Evolutionary conservation across 2,113 vertebrate genomes (phyloP).

Genomic region (Misgurnus mizolepis): DNA sequence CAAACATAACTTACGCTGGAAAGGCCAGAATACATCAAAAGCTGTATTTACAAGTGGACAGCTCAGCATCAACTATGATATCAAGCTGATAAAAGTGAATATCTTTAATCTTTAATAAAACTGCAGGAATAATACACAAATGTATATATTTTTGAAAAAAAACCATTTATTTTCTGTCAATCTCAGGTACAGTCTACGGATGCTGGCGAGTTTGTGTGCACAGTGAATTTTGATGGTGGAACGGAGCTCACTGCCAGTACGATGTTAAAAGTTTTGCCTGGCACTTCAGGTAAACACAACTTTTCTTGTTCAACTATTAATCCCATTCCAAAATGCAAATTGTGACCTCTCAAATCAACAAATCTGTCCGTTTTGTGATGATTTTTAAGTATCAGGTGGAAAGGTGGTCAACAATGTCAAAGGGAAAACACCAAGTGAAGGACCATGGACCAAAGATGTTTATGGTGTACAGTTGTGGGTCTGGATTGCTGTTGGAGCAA

Average conservation of each 20-base stretch:
- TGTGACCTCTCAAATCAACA: background rate
- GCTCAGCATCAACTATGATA: background rate
- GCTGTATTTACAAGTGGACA: background rate
- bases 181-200: background rate
- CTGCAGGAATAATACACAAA: too few relatives aligned
- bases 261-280: background rate
- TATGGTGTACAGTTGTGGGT: slow-evolving; percentile 61
- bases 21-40: background rate
- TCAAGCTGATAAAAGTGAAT: slow-evolving; percentile 18
- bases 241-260: background rate
- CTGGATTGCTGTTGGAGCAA: slow-evolving; percentile 57
- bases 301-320: background rate
- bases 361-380: background rate
- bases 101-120: too few relatives aligned
- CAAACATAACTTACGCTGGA: background rate
- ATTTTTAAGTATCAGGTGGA: background rate
- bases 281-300: background rate
- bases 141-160: too few relatives aligned
- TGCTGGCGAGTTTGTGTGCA: slow-evolving; percentile 25
- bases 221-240: slow-evolving; percentile 7
- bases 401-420: background rate
- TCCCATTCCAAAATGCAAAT: background rate
- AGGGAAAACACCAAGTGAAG: background rate
- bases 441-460: background rate
- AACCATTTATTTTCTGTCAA: background rate